These are phyloP conservation scores for Lindbergichthys nudifrons DNA, from an alignment of 2,797 vertebrate genomes.

Conservation along the genomic window DNA sequence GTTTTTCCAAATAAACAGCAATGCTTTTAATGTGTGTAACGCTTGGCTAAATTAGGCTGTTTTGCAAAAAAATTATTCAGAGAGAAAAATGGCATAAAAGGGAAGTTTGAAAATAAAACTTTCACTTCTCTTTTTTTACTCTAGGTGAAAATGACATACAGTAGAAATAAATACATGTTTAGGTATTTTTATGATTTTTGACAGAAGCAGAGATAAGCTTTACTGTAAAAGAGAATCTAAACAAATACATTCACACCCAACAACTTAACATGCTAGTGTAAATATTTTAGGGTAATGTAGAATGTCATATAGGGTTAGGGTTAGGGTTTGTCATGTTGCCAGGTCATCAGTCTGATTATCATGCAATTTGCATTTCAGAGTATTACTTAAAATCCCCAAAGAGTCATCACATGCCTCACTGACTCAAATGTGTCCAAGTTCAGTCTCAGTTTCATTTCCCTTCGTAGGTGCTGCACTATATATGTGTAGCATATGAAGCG, in stretches of 20 bases:
- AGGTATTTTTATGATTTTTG: not conserved
- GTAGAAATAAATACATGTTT: not conserved
- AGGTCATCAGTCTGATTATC: not conserved
- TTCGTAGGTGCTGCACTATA: not conserved
- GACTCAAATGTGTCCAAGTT: not conserved
- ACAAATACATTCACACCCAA: not conserved
- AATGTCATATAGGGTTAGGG: not conserved
- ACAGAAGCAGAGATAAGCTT: not conserved
- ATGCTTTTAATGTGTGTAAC: not conserved
- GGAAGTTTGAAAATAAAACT: not conserved
- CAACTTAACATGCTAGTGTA: not conserved
- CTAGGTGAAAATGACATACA: not conserved
- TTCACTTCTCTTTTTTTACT: slow-evolving; percentile 14
- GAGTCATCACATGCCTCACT: slow-evolving; percentile 1
- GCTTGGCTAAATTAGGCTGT: not conserved
- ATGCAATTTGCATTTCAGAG: not conserved
- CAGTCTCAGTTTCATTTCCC: slow-evolving; percentile 26
- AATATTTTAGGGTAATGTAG: not conserved
- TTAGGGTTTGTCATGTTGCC: not conserved
- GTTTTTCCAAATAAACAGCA: not conserved
- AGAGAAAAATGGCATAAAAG: not conserved
- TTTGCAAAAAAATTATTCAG: not conserved
- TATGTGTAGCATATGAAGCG: not conserved
- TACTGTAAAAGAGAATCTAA: not conserved
- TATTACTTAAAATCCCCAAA: not conserved